Conservation (phyloP, 2,888 invertebrate genomes). For the Catocala fraxini region DNA sequence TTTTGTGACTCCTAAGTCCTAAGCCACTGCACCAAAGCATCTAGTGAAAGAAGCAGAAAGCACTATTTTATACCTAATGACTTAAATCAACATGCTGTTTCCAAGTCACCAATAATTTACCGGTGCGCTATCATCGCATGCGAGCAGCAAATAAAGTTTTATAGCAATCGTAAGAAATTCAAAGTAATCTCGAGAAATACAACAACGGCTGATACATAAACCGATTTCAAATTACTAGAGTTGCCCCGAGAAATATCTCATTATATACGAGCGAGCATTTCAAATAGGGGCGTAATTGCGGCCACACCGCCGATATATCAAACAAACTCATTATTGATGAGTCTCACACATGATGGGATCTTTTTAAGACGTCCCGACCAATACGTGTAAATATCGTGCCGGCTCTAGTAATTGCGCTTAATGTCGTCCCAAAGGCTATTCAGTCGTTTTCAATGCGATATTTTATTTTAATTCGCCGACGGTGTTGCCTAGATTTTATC, state of each 20-base stretch:
- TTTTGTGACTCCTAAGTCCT: too few species aligned
- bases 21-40: too few species aligned
- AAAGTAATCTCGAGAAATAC: conserved; percentile 62
- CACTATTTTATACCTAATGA: conserved; percentile 1
- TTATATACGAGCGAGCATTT: conserved; percentile 66
- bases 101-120: conserved; percentile 58
- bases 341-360: conserved; percentile 59
- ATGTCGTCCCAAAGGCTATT: conserved; percentile 81
- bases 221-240: conserved; percentile 66
- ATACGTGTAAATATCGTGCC: conserved; percentile 69
- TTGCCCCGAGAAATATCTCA: conserved; percentile 72
- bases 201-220: conserved; percentile 57
- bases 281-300: conserved; percentile 77
- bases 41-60: too few species aligned
- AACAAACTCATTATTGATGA: conserved; percentile 66
- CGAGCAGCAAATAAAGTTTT: conserved; percentile 63
- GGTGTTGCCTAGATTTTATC: conserved; percentile 80
- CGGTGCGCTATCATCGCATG: conserved; percentile 57
- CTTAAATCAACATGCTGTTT: conserved; percentile 33
- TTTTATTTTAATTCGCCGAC: conserved; percentile 79
- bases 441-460: conserved; percentile 80
- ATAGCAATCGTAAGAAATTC: conserved; percentile 59
- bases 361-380: conserved; percentile 61
- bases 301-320: conserved; percentile 66
- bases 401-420: conserved; percentile 79